These are phyloP conservation scores for Accipiter virgatus DNA, from an alignment of 2,113 vertebrate genomes.

Conservation along the genomic window DNA sequence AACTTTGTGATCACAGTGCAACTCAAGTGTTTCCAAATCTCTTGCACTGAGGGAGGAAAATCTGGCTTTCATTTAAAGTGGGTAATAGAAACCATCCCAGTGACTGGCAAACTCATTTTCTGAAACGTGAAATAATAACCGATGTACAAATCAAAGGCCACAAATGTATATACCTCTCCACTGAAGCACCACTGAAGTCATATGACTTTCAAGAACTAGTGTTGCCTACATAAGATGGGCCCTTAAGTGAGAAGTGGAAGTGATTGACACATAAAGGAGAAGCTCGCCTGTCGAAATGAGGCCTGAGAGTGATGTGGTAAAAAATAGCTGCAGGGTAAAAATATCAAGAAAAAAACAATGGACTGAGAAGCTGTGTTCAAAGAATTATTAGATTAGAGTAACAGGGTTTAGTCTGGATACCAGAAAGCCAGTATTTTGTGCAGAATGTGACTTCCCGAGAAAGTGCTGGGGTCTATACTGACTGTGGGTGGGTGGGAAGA, in stretches of 20 bases:
- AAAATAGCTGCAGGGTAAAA: not conserved
- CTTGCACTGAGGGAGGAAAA: not conserved
- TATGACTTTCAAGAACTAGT: not conserved
- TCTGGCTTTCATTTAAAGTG: not conserved
- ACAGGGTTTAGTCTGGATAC: not conserved
- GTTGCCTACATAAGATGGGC: not conserved
- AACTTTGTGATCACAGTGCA: not conserved
- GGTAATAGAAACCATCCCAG: not conserved
- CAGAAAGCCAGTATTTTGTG: not conserved
- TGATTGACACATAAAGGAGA: not conserved
- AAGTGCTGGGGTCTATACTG: not conserved
- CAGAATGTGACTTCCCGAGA: not conserved
- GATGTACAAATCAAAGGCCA: not conserved
- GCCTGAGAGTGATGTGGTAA: not conserved
- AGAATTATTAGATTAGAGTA: not conserved
- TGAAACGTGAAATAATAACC: not conserved
- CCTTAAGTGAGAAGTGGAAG: not conserved
- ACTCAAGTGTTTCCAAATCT: not conserved
- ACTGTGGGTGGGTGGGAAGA: not conserved
- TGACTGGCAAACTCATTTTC: not conserved
- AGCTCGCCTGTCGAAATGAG: not conserved
- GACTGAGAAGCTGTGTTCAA: not conserved
- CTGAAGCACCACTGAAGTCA: not conserved
- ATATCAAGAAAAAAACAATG: not conserved
- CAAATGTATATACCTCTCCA: not conserved